These are phyloP conservation scores for Sinhomidia bicolor DNA, from an alignment of 2,888 invertebrate species.

Conservation along the genomic window DNA sequence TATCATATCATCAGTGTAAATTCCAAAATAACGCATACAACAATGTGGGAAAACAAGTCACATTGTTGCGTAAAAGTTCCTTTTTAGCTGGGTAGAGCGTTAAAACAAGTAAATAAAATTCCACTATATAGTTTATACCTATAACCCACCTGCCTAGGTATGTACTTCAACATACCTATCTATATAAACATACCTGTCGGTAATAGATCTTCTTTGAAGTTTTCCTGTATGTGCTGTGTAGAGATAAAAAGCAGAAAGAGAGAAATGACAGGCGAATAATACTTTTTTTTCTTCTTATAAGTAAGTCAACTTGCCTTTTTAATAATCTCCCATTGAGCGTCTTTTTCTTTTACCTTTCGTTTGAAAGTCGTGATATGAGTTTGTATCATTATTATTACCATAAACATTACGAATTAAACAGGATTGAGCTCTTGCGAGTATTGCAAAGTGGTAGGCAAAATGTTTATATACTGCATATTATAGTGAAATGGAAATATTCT, in stretches of 20 bases:
- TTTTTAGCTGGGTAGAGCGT: no score
- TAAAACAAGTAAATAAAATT: no score
- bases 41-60: not conserved
- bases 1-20: no score
- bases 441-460: conserved; percentile 10
- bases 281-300: no score
- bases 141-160: no score
- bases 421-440: conserved; percentile 24
- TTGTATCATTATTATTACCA: conserved; percentile 38
- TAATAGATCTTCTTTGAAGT: conserved; percentile 41
- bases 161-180: no score
- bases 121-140: no score
- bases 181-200: no score
- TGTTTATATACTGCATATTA: not conserved
- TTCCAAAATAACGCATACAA: not conserved
- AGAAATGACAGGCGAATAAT: not conserved
- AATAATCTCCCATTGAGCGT: conserved; percentile 47
- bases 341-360: conserved; percentile 42
- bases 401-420: conserved; percentile 51
- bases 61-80: not conserved
- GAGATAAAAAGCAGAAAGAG: conserved; percentile 25
- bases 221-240: conserved; percentile 35
- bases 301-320: conserved; percentile 27
- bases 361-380: conserved; percentile 61
- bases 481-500: not conserved